Evolutionary conservation across 2,113 vertebrate species (phyloP), one percentile per base, ranked within the genome.

Genomic region (Campylorhamphus procurvoides): DNA sequence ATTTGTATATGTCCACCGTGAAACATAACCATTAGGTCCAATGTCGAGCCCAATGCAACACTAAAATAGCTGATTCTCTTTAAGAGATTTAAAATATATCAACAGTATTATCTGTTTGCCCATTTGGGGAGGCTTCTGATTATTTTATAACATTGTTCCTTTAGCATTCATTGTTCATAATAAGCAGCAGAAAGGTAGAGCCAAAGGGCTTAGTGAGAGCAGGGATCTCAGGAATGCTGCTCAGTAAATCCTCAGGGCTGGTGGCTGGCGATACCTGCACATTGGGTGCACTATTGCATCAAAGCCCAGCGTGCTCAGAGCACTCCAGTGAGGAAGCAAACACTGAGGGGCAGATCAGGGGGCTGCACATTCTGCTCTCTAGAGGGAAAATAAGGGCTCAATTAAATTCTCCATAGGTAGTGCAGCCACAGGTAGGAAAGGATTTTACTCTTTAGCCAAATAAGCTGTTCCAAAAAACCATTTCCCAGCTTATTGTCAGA

Each of bases 401-500:
- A 53, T 62, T 85, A 82, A 72, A 76, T 40, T 47, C 66, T 68
- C 27, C 39, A 2, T 5, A 49, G 50, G 22, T 44, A 84, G 42
- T 40, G 56, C n/a, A 64, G 40, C 31, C 53, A 79, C 33, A 50
- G 82, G 29, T 72, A 82, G 27, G 29, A 62, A 52, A 22, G 25
- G n/a, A 40, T 93, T 94, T 87, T 47, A 79, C 44, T 79, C 49
- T 87, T 79, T 19, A 58, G 62, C 76, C 58, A 31, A 44, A 64
- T 12, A 67, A 87, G 25, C 39, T 87, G 37, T 49, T 87, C 58
- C 4, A 1, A 69, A 94, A 85, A 91, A 74, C n/a, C 78, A 90
- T 90, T 93, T 97, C 62, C 72, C 28, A 83, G 58, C 37, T 91
- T 82, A 82, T 73, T 82, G 78, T 94, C 71, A 90, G 40, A 60